Conservation (phyloP, 2,797 vertebrate genomes). For the Acanthiza pusilla region DNA sequence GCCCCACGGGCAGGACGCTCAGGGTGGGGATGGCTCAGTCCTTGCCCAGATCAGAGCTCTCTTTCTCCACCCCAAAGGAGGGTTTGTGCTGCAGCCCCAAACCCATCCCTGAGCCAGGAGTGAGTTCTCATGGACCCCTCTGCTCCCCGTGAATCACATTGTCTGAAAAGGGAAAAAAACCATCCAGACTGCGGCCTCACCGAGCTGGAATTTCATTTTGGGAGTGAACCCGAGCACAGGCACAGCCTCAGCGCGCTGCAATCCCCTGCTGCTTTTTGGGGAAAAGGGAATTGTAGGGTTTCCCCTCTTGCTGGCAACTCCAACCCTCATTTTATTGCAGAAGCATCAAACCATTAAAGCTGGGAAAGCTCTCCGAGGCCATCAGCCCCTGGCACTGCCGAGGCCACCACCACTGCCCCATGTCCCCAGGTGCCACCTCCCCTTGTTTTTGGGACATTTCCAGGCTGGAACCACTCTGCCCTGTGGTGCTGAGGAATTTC, state of each 20-base stretch:
- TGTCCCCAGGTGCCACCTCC: not conserved
- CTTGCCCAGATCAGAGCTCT: not conserved
- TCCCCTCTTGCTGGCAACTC: not conserved
- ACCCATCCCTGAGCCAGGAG: not conserved
- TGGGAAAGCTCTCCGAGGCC: not conserved
- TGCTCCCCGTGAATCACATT: not conserved
- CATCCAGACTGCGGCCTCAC: not conserved
- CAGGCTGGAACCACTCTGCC: not conserved
- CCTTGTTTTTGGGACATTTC: rapidly evolving
- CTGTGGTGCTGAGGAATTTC: not conserved
- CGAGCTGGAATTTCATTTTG: slow-evolving; percentile 4
- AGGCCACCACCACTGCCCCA: not conserved
- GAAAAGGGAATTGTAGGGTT: rapidly evolving
- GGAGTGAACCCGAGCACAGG: not conserved
- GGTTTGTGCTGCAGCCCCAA: not conserved
- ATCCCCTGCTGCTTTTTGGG: not conserved
- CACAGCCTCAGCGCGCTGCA: not conserved
- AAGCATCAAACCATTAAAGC: not conserved
- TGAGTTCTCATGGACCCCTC: not conserved
- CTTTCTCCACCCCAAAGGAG: not conserved
- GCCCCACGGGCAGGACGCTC: not conserved
- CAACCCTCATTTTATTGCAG: rapidly evolving
- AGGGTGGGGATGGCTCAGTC: not conserved
- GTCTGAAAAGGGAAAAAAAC: not conserved
- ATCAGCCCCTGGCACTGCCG: not conserved